Conservation (phyloP, 2,113 vertebrate species). For the Ascaphus truei region DNA sequence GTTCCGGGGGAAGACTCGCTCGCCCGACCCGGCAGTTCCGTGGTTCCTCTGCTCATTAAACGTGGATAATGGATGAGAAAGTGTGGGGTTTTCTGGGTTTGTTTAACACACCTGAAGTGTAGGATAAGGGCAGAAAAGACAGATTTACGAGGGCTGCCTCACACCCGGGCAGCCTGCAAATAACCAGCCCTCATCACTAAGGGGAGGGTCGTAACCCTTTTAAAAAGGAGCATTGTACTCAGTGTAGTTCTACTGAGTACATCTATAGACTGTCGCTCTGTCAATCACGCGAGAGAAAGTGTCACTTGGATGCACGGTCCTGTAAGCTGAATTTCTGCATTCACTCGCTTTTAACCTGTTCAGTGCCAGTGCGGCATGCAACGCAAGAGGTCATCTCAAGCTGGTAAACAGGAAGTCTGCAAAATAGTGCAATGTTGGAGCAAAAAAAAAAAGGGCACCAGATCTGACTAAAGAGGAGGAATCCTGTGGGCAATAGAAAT, state of each 20-base stretch:
- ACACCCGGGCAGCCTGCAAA: not conserved
- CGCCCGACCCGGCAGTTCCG: not conserved
- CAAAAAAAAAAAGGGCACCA: no score
- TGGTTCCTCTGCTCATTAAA: not conserved
- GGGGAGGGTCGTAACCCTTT: not conserved
- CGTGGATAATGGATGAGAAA: not conserved
- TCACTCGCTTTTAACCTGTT: no score
- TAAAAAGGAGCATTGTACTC: not conserved
- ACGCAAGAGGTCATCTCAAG: no score
- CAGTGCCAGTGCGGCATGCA: no score
- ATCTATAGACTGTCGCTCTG: not conserved
- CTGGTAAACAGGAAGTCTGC: no score
- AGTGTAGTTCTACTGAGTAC: not conserved
- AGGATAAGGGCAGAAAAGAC: not conserved
- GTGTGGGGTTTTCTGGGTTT: not conserved
- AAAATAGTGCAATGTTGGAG: no score
- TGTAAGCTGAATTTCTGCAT: no score
- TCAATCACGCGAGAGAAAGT: no score
- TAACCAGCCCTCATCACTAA: not conserved
- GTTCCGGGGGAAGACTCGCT: not conserved
- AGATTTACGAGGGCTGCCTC: not conserved
- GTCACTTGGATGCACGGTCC: no score
- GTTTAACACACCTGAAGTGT: not conserved
- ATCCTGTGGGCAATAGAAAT: no score
- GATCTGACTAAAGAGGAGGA: no score